A percentile compares a stretch with the other conserved stretches of the same genome.
phyloP scores from a whole-genome alignment of 2,113 vertebrate genomes.

The Anarrhichthys ocellatus region DNA sequence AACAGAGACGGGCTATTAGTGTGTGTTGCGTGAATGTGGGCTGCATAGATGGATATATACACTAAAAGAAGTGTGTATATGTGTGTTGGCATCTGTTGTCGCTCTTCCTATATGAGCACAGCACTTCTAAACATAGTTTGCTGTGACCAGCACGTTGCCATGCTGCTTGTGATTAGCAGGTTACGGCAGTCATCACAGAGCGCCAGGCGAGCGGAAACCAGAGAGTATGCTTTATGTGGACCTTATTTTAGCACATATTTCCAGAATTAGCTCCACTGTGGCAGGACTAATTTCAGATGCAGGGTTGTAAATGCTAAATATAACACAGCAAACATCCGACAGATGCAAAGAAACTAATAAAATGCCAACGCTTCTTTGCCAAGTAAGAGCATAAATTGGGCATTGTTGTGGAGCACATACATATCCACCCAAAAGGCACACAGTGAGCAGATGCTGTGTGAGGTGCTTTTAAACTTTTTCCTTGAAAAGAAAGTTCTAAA shows the following conservation, averaged over 20 bases:
- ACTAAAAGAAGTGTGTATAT: slow-evolving; percentile 8
- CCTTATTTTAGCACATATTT: slow-evolving; percentile 71
- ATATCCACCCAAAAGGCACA: slow-evolving; percentile 26
- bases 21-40: slow-evolving; percentile 32
- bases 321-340: slow-evolving; percentile 59
- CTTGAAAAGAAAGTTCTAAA: slow-evolving; percentile 42
- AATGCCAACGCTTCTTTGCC: slow-evolving; percentile 52
- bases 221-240: slow-evolving; percentile 67
- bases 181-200: slow-evolving; percentile 73
- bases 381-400: slow-evolving; percentile 43
- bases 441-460: slow-evolving; percentile 43
- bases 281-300: slow-evolving; percentile 64
- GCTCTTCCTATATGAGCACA: slow-evolving; percentile 32
- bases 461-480: slow-evolving; percentile 46
- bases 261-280: slow-evolving; percentile 67
- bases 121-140: slow-evolving; percentile 72
- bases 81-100: slow-evolving; percentile 31
- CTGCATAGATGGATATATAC: slow-evolving; percentile 40
- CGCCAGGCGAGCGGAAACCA: slow-evolving; percentile 71
- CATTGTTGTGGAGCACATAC: slow-evolving; percentile 35
- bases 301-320: slow-evolving; percentile 71
- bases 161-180: slow-evolving; percentile 76
- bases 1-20: not conserved
- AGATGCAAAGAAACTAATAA: slow-evolving; percentile 73
- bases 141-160: slow-evolving; percentile 54